Conservation (phyloP, 2,797 vertebrate species). For the Fistularia tabacaria region DNA sequence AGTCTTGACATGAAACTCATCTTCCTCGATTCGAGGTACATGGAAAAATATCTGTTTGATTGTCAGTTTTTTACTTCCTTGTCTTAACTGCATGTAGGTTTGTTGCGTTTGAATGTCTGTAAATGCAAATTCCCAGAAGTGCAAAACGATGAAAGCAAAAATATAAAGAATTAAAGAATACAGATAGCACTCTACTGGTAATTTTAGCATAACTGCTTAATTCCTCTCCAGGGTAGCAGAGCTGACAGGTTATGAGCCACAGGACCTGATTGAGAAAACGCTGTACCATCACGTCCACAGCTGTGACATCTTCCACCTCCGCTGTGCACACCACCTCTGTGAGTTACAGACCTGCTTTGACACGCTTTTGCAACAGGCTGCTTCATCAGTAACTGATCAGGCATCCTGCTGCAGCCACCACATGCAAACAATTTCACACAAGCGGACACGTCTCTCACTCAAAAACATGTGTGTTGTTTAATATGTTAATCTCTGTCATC, state of each 20-base stretch:
- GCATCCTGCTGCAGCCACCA: constrained; percentile 26
- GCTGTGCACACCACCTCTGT: constrained; percentile 96
- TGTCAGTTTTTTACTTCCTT: not conserved
- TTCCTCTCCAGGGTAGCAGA: constrained; percentile 86
- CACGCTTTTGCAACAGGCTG: constrained; percentile 18
- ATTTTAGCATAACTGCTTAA: not conserved
- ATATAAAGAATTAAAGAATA: too few species aligned
- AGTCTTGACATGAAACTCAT: constrained; percentile 99
- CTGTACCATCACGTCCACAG: constrained; percentile 97
- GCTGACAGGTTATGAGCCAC: constrained; percentile 96
- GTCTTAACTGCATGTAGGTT: too few species aligned
- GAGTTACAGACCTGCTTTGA: constrained; percentile 68
- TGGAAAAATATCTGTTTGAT: too few species aligned
- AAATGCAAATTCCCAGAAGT: too few species aligned
- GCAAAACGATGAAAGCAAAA: too few species aligned
- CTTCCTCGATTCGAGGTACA: constrained; percentile 95
- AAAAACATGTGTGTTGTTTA: constrained; percentile 15
- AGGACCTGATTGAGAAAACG: constrained; percentile 99
- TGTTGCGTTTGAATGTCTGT: too few species aligned
- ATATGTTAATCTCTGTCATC: constrained; percentile 21
- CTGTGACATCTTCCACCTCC: constrained; percentile 97
- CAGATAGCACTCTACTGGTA: too few species aligned
- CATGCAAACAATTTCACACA: constrained; percentile 23
- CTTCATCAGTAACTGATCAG: constrained; percentile 17
- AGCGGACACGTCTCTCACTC: constrained; percentile 5